Conservation (phyloP, 2,113 vertebrate genomes). For the Equus quagga region DNA sequence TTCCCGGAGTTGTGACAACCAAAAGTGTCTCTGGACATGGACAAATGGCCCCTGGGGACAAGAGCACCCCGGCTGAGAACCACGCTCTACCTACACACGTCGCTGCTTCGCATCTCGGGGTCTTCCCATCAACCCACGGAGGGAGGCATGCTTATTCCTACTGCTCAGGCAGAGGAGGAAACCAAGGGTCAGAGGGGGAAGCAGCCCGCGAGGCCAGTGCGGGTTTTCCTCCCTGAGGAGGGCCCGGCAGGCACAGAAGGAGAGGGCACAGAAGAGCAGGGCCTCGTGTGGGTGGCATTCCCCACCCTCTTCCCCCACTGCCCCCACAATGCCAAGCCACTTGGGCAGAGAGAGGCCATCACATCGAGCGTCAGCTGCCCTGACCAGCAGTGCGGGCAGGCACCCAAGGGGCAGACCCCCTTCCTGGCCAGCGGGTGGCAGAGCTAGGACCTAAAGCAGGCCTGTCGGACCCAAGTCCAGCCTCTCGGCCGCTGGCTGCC, state of each 20-base stretch:
- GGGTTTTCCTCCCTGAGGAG: not conserved
- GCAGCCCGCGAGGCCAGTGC: not conserved
- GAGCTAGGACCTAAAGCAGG: fast-evolving
- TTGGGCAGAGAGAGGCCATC: not conserved
- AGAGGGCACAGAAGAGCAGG: not conserved
- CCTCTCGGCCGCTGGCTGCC: not conserved
- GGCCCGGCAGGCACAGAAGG: not conserved
- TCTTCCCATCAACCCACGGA: not conserved
- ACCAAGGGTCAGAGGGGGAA: not conserved
- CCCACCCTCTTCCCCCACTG: not conserved
- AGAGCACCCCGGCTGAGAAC: not conserved
- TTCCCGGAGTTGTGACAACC: not conserved
- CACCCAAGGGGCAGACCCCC: not conserved
- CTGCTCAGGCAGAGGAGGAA: not conserved
- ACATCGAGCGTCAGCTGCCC: fast-evolving
- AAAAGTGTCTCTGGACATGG: not conserved
- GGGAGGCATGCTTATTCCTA: not conserved
- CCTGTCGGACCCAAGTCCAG: not conserved
- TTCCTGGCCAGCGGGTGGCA: not conserved
- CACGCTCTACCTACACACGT: not conserved
- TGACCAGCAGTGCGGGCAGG: not conserved
- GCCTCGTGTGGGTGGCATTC: not conserved
- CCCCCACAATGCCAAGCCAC: not conserved
- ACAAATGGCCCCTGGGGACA: not conserved
- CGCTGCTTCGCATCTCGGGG: not conserved